A percentile compares a stretch with the other conserved stretches of the same genome.
phyloP scores from a whole-genome alignment of 2,113 vertebrate genomes.

The Sinocyclocheilus maitianheensis region DNA sequence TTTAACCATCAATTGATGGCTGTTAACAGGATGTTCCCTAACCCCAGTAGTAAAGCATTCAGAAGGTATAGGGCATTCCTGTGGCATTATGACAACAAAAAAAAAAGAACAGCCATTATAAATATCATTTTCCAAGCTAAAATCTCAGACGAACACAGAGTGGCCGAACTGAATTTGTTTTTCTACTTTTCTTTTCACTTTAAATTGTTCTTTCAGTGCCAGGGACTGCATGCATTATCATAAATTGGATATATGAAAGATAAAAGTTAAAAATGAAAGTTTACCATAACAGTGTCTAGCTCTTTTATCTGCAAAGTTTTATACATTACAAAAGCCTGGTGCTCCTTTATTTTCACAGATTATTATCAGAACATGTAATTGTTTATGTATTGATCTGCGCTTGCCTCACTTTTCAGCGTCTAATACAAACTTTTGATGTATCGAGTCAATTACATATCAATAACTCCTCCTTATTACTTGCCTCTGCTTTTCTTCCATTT shows the following conservation, averaged over 20 bases:
- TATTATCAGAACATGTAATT: constrained; percentile 17
- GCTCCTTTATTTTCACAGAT: constrained; percentile 16
- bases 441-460: constrained; percentile 40
- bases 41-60: constrained; percentile 7
- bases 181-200: constrained; percentile 64
- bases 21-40: constrained; percentile 13
- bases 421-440: constrained; percentile 39
- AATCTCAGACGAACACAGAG: constrained; percentile 59
- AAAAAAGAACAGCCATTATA: constrained; percentile 4
- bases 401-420: background rate
- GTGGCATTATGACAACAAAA: constrained; percentile 22
- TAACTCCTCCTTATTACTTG: constrained; percentile 12
- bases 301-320: background rate
- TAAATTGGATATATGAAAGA: constrained; percentile 25
- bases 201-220: constrained; percentile 71
- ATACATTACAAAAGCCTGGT: background rate
- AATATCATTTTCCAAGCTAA: constrained; percentile 59
- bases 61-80: background rate
- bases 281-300: background rate
- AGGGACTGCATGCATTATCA: constrained; percentile 72
- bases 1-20: background rate
- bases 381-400: constrained; percentile 40
- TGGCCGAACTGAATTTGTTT: constrained; percentile 69
- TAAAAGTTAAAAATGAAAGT: background rate
- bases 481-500: constrained; percentile 4